Base-by-base conservation (phyloP, 1,140 invertebrate genomes). In the Scaptomyza hsui region DNA sequence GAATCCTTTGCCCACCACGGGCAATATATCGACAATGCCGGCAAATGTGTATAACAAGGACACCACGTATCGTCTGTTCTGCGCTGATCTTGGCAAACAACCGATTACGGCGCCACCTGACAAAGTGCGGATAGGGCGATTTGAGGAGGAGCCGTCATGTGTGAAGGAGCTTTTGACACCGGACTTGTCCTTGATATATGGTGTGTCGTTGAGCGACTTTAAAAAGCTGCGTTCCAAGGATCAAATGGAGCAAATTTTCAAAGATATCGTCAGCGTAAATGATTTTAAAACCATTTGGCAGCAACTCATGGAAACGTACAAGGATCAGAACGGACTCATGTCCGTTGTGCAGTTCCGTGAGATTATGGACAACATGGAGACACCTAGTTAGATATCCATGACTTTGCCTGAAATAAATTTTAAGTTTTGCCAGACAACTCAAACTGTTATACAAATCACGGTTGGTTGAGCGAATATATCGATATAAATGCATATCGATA, bases 31-130 rank as follows among this genome's bases (percentile, higher is more conserved):
- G 0, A 53, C 35, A 1, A 49, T 45, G 3, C 67, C 71, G 24
- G 6, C 49, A 1, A 60, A 65, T 60, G 9, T 44, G 1, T 55
- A 70, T 7, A 65, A 57, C 3, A 72, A 85, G 60, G 60, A 81
- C 5, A 90, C 88, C 2, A 83, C 74, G 6, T 90, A 90, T 60
- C 70, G 79, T 0, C 12, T 76, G 6, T 52, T 90, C 13, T 90
- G 88, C 32, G 19, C 53, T 5, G 88, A 90, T 68, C 64, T 53
- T 0, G 12, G 53, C 0, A 90, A 76, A 41, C 16, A 62, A 16
- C 51, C 52, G 12, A 37, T n/a, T 0, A 21, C 59, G n/a, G 52
- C 19, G 5, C 9, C 15, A 2, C 7, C 19, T 13, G 37, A 12
- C 0, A 42, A 49, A 32, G 0, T 13, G 13, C 16, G 13, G 13